Percentiles rank a stretch among this genome's conserved stretches.
Conservation (phyloP, 2,113 vertebrate species). For the Rhineura floridana region DNA sequence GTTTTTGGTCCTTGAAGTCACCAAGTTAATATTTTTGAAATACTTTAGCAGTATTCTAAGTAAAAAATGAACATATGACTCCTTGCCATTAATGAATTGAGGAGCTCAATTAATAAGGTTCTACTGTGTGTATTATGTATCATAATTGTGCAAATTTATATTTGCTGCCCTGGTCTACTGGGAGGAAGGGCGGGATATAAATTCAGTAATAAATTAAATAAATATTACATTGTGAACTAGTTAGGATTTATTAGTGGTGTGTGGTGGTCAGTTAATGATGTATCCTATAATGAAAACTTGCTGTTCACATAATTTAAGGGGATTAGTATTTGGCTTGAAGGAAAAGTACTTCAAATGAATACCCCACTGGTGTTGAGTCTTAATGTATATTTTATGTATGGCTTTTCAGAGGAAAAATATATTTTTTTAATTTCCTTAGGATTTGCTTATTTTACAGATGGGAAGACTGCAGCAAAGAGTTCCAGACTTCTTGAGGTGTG, state of each 20-base stretch:
- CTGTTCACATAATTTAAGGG: constrained; percentile 85
- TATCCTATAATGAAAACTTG: constrained; percentile 84
- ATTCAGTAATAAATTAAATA: too few relatives aligned
- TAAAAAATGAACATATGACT: background rate
- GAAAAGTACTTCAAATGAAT: constrained; percentile 64
- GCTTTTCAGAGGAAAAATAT: background rate
- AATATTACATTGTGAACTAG: too few relatives aligned
- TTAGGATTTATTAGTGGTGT: too few relatives aligned
- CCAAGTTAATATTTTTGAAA: background rate
- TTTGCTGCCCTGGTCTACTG: too few relatives aligned
- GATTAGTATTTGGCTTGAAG: constrained; percentile 80
- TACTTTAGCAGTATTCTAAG: background rate
- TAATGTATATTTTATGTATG: background rate
- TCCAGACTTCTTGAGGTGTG: background rate
- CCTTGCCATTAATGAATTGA: too few relatives aligned
- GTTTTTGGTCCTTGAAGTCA: background rate
- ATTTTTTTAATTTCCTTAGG: background rate
- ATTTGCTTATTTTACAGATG: background rate
- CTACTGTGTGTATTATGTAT: background rate
- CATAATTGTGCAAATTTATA: background rate
- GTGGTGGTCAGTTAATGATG: background rate
- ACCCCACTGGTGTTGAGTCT: background rate
- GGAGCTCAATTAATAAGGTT: background rate
- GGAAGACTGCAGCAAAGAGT: background rate
- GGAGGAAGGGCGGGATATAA: too few relatives aligned